A percentile compares a stretch with the other conserved stretches of the same genome.
Conservation (phyloP, 92 coral and sea anemone species). For the Phenganax subtilis region DNA sequence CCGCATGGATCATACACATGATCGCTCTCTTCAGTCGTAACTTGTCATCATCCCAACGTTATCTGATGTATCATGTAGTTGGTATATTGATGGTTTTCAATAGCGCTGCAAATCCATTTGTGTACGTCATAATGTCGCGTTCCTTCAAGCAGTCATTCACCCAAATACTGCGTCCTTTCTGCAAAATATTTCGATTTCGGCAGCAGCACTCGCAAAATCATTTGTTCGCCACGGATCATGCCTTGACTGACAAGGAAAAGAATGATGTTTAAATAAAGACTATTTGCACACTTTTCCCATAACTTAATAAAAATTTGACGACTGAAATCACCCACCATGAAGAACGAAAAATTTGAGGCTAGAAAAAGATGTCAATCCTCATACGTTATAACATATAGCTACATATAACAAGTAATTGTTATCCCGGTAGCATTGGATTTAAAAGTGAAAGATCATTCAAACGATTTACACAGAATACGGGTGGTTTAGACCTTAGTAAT, state of each 20-base stretch:
- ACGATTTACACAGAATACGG: too few species aligned
- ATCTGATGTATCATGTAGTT: slow-evolving; percentile 4
- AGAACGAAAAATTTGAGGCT: too few species aligned
- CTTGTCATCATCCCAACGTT: neutral
- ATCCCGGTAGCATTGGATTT: too few species aligned
- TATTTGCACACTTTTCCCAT: too few species aligned
- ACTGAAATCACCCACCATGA: too few species aligned
- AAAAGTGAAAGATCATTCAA: too few species aligned
- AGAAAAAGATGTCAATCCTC: too few species aligned
- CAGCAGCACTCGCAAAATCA: neutral
- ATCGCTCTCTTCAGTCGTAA: neutral
- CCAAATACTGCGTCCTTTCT: slow-evolving; percentile 1
- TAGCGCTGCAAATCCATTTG: slow-evolving; percentile 16
- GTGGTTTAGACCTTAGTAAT: too few species aligned
- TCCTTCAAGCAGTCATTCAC: neutral
- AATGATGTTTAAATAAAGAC: too few species aligned
- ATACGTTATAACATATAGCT: too few species aligned
- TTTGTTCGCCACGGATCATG: neutral
- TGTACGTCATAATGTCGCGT: slow-evolving; percentile 14
- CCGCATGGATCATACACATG: slow-evolving; percentile 12
- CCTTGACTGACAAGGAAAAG: neutral
- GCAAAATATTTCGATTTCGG: neutral
- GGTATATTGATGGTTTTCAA: slow-evolving; percentile 23
- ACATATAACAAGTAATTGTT: too few species aligned
- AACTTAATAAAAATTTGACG: too few species aligned